Evolutionary conservation across 92 coral and sea anemone species (phyloP).

Genomic region (Umimayanthus chanpuru): DNA sequence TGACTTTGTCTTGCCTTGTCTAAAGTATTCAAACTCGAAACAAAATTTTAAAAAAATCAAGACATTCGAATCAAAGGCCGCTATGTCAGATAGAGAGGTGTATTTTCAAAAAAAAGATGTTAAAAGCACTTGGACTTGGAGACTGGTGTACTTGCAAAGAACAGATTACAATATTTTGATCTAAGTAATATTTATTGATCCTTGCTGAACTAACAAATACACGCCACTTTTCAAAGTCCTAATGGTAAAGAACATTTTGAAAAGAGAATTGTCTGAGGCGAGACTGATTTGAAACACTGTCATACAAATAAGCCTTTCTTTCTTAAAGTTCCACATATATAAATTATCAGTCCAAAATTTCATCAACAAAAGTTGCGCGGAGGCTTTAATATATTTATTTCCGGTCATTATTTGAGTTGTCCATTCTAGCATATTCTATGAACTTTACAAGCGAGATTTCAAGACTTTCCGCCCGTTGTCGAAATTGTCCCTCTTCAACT

Average conservation of each 20-base stretch:
- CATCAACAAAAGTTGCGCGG: not conserved
- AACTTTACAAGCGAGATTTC: conserved; percentile 33
- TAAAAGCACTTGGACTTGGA: not conserved
- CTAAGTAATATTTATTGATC: no score
- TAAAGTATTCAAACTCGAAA: not conserved
- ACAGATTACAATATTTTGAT: not conserved
- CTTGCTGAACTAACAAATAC: no score
- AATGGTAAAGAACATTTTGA: no score
- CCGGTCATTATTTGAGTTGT: conserved; percentile 78
- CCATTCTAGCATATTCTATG: conserved; percentile 61
- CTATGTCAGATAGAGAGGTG: no score
- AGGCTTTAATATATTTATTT: conserved; percentile 63
- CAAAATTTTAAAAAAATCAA: not conserved
- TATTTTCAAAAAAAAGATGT: no score
- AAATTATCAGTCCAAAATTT: not conserved
- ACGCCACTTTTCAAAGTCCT: no score
- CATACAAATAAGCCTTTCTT: not conserved
- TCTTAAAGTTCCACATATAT: not conserved
- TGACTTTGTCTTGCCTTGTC: not conserved
- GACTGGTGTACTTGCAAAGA: not conserved
- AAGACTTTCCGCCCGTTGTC: not conserved
- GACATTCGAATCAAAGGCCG: not conserved
- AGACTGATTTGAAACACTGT: not conserved
- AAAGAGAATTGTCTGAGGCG: no score
- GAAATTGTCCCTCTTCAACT: conserved; percentile 9